Conservation (phyloP, 2,888 invertebrate species). For the Diaphora mendica region DNA sequence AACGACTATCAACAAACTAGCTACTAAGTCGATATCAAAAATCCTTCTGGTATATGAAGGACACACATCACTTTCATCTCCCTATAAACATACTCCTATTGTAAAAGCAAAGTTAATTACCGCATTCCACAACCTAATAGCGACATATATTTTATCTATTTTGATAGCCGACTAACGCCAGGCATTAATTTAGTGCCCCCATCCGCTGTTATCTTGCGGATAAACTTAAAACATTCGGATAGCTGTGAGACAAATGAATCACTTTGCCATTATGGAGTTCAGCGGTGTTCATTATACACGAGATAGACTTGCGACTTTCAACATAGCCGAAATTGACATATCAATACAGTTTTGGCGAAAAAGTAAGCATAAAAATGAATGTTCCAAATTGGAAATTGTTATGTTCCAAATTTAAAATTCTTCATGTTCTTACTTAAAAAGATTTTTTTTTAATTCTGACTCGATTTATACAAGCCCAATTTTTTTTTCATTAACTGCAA, state of each 20-base stretch:
- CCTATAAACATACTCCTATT: slow-evolving; percentile 13
- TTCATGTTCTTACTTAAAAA: too few relatives aligned
- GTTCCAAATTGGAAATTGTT: too few relatives aligned
- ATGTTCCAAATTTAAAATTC: too few relatives aligned
- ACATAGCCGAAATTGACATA: not conserved
- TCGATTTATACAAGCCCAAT: not conserved
- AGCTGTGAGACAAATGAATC: slow-evolving; percentile 73
- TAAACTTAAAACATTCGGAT: slow-evolving; percentile 76
- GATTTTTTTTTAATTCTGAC: not conserved
- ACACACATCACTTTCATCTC: slow-evolving; percentile 6
- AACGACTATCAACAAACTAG: not conserved
- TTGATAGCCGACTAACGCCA: slow-evolving; percentile 55
- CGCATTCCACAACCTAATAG: slow-evolving; percentile 54
- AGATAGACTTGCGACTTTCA: not conserved
- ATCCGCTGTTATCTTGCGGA: slow-evolving; percentile 64
- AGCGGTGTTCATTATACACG: slow-evolving; percentile 11
- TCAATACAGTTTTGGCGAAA: not conserved
- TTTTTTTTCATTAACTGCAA: not conserved
- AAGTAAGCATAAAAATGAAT: not conserved
- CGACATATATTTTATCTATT: slow-evolving; percentile 56
- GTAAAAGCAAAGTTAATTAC: slow-evolving; percentile 44
- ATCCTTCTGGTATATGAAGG: not conserved
- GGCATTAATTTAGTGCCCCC: slow-evolving; percentile 68
- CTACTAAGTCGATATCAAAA: not conserved
- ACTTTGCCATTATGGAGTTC: slow-evolving; percentile 65